Evolutionary conservation across 2,797 vertebrate species (phyloP).

Genomic region (Macropus fuliginosus): DNA sequence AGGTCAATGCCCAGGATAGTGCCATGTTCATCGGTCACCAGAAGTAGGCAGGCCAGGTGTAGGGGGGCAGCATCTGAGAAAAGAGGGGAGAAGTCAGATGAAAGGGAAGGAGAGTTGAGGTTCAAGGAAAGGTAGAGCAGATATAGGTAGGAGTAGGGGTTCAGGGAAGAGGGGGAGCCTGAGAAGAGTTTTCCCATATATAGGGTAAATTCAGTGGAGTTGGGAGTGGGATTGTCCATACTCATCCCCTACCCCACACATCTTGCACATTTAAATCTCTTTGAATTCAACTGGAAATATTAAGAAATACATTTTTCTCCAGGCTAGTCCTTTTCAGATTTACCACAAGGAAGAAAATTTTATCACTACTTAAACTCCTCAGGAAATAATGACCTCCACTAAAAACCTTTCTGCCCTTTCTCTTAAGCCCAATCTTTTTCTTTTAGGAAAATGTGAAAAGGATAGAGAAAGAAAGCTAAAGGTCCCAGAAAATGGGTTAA

Average conservation of each 20-base stretch:
- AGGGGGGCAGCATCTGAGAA: slow-evolving; percentile 69
- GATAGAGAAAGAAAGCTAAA: background rate
- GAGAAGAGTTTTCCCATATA: background rate
- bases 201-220: background rate
- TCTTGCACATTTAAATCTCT: background rate
- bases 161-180: background rate
- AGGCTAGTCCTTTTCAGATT: background rate
- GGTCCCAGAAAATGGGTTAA: background rate
- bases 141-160: background rate
- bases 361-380: background rate
- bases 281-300: background rate
- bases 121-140: background rate
- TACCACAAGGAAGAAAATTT: background rate
- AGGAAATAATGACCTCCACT: background rate
- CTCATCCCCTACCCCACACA: background rate
- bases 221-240: background rate
- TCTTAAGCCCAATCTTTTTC: background rate
- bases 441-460: background rate
- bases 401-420: background rate
- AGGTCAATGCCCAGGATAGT: slow-evolving; percentile 82
- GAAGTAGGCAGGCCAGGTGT: slow-evolving; percentile 78
- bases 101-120: background rate
- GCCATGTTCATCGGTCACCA: slow-evolving; percentile 81
- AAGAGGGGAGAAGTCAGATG: background rate
- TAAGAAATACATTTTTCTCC: background rate